phyloP scores from a whole-genome alignment of 2,888 invertebrate genomes.

The Pycnomerus fuliginosus region DNA sequence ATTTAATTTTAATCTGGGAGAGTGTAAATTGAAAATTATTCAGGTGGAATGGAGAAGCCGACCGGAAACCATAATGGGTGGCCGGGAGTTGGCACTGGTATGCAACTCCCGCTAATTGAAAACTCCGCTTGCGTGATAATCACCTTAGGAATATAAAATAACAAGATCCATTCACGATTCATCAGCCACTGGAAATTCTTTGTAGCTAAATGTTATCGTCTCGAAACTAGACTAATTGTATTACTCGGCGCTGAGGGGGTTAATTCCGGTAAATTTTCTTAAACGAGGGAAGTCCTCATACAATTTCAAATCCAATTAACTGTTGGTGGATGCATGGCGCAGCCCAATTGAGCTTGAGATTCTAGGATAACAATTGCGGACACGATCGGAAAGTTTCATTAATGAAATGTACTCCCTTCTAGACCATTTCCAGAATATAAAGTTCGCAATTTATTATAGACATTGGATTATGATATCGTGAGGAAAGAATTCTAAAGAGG shows the following conservation, averaged over 20 bases:
- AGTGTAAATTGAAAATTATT: slow-evolving; percentile 50
- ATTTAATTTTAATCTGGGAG: slow-evolving; percentile 48
- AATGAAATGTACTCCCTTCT: slow-evolving; percentile 43
- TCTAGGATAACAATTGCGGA: slow-evolving; percentile 39
- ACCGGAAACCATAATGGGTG: slow-evolving; percentile 48
- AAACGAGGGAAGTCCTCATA: no score
- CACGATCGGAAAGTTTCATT: slow-evolving; percentile 45
- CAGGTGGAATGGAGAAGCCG: slow-evolving; percentile 47
- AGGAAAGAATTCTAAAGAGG: slow-evolving; percentile 19
- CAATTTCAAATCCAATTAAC: slow-evolving; percentile 42
- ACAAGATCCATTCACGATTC: no score
- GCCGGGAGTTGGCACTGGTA: slow-evolving; percentile 40
- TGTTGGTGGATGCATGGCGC: slow-evolving; percentile 37
- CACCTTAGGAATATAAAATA: no score
- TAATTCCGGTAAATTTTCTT: no score
- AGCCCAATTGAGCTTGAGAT: slow-evolving; percentile 39
- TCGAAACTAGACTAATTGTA: no score
- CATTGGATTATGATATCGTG: slow-evolving; percentile 32
- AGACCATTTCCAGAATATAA: slow-evolving; percentile 41
- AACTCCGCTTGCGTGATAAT: no score
- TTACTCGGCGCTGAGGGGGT: no score
- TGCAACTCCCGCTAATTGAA: slow-evolving; percentile 42
- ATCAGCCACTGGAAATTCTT: no score
- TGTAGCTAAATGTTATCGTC: no score
- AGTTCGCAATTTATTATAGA: slow-evolving; percentile 38